Evolutionary conservation across 2,797 vertebrate genomes (phyloP).

Genomic region (Periophthalmus magnuspinnatus): DNA sequence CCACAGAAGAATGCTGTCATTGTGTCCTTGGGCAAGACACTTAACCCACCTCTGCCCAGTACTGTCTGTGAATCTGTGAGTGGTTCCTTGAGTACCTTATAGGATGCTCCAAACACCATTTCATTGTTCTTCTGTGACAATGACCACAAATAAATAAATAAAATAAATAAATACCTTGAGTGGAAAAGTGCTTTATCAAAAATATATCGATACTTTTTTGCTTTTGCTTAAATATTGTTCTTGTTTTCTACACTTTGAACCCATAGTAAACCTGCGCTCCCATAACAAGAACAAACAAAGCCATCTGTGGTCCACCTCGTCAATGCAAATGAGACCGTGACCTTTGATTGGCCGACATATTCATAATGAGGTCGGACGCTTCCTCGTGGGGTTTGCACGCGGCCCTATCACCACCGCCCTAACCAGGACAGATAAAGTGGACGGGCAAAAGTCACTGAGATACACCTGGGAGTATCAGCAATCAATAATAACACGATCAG

Average conservation of each 20-base stretch:
- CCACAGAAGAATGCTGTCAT: too few relatives aligned
- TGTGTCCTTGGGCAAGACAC: too few relatives aligned
- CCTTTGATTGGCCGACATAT: conserved; percentile 10
- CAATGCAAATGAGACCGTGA: not conserved
- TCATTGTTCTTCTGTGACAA: too few relatives aligned
- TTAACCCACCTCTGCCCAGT: too few relatives aligned
- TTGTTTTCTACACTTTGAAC: not conserved
- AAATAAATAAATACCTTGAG: too few relatives aligned
- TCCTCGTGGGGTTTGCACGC: not conserved
- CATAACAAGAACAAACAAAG: not conserved
- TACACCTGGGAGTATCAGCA: conserved; percentile 7
- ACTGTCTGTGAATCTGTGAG: too few relatives aligned
- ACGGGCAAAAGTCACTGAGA: conserved; percentile 12
- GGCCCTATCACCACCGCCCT: not conserved
- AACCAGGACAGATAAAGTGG: conserved; percentile 9
- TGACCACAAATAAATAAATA: too few relatives aligned
- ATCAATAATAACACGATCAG: conserved; percentile 16
- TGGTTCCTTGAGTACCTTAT: too few relatives aligned
- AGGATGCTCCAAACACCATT: too few relatives aligned
- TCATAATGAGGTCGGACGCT: not conserved
- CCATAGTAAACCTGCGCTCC: not conserved
- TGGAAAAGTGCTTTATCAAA: too few relatives aligned
- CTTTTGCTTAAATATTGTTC: not conserved
- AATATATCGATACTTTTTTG: too few relatives aligned
- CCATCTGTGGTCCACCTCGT: not conserved